Evolutionary conservation across 2,113 vertebrate species (phyloP), one percentile per base, ranked within the genome.

Genomic region (Leucopsar rothschildi): DNA sequence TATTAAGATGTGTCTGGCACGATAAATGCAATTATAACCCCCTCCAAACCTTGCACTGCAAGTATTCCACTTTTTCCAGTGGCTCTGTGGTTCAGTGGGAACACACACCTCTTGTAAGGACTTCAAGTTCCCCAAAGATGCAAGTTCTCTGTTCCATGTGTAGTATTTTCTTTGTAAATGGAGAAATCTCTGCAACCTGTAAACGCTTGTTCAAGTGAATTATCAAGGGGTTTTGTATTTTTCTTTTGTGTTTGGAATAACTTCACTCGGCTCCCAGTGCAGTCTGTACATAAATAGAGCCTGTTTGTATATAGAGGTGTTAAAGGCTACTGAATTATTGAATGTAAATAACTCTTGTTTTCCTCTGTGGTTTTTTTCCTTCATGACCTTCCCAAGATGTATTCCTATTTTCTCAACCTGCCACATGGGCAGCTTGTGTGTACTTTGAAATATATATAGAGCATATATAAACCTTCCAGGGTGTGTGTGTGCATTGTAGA

Each of bases 321-420:
- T 86, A 91, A 93, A 95, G 92, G 96, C 89, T 97, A 97, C 93
- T 88, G 93, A 95, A 95, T 93, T 97, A 66, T 16, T 82, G 76
- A 97, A 84, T 97, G 97, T 97, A 98, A 97, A 97, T 98, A 98
- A 93, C 92, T 94, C 90, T 69, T 96, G 96, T 94, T 97, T 95
- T 97, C 56, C 60, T 90, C 76, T 63, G 85, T 89, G 77, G 6
- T 53, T 61, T 83, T 47, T 92, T 77, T 69, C 10, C 66, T 77
- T 90, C 44, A 10, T 92, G 92, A 88, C 94, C 83, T 70, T 92
- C 88, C 93, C 64, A 50, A 95, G 91, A 82, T 64, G 93, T 98
- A 96, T 97, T 98, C 96, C 95, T 97, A 79, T 96, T 96, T 97
- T 87, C 86, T 95, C 82, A 90, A 47, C 89, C 92, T 96, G 92